phyloP scores from a whole-genome alignment of 2,113 vertebrate species.

The Ophthalmotilapia sp. region DNA sequence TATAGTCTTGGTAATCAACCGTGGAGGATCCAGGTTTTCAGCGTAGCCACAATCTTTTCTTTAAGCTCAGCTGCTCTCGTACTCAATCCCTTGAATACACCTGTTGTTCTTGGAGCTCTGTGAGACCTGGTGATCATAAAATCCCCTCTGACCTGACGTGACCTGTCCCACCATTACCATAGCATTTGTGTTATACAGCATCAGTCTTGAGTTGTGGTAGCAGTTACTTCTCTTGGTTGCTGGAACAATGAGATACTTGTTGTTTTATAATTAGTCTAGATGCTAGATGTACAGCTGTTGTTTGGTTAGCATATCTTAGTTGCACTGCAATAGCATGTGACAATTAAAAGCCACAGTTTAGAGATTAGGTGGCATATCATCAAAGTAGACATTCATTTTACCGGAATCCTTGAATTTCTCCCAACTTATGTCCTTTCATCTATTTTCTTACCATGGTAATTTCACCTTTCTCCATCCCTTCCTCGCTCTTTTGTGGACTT shows the following conservation, averaged over 20 bases:
- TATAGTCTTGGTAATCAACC: background rate
- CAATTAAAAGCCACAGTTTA: background rate
- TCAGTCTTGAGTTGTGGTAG: background rate
- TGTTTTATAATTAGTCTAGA: background rate
- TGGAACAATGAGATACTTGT: background rate
- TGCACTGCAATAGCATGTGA: background rate
- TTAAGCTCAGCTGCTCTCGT: background rate
- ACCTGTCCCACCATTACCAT: background rate
- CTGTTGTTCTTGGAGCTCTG: background rate
- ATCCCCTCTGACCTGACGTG: background rate
- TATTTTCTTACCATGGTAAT: background rate
- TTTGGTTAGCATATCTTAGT: background rate
- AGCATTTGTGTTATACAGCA: background rate
- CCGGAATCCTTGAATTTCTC: rapidly evolving
- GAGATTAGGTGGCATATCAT: background rate
- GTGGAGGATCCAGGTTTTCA: background rate
- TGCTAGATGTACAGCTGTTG: background rate
- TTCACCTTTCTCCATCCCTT: background rate
- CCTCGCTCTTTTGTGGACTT: rapidly evolving
- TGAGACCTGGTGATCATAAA: background rate
- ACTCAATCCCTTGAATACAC: background rate
- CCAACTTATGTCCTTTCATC: background rate
- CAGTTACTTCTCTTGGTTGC: background rate
- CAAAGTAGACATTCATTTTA: background rate
- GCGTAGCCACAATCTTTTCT: background rate